phyloP scores from a whole-genome alignment of 1,140 invertebrate species.

The Drosophila dunni region DNA sequence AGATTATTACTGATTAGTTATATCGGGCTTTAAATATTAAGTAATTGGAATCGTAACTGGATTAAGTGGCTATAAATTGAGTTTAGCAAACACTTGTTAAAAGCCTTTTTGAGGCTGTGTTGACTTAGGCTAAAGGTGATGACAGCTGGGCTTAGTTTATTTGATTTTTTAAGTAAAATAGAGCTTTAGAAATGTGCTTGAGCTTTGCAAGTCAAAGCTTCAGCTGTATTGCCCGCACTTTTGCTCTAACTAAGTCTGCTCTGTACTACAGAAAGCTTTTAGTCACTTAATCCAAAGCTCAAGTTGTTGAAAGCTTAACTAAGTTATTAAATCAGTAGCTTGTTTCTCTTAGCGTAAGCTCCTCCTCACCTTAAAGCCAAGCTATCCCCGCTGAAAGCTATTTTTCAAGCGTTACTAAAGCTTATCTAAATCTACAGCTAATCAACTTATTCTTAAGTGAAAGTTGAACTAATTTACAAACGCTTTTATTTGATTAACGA shows the following conservation, averaged over 20 bases:
- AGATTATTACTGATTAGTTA: conserved; percentile 9
- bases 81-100: background rate
- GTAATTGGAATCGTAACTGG: conserved; percentile 7
- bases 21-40: conserved; percentile 8
- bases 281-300: background rate
- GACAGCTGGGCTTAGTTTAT: too few species aligned
- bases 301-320: background rate
- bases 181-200: background rate
- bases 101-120: background rate
- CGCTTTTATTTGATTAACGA: background rate
- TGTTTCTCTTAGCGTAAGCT: too few species aligned
- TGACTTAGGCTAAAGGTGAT: too few species aligned
- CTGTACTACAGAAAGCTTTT: too few species aligned
- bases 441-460: conserved; percentile 10
- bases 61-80: background rate
- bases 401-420: background rate
- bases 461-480: background rate
- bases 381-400: background rate
- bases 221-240: too few species aligned
- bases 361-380: too few species aligned
- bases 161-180: too few species aligned
- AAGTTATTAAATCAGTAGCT: background rate
- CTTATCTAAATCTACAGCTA: conserved; percentile 15
- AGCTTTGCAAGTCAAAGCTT: background rate
- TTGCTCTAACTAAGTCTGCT: too few species aligned